Percentiles rank a stretch among this genome's conserved stretches.
phyloP scores from a whole-genome alignment of 2,888 invertebrate species.

The Xestia rhomboidea region DNA sequence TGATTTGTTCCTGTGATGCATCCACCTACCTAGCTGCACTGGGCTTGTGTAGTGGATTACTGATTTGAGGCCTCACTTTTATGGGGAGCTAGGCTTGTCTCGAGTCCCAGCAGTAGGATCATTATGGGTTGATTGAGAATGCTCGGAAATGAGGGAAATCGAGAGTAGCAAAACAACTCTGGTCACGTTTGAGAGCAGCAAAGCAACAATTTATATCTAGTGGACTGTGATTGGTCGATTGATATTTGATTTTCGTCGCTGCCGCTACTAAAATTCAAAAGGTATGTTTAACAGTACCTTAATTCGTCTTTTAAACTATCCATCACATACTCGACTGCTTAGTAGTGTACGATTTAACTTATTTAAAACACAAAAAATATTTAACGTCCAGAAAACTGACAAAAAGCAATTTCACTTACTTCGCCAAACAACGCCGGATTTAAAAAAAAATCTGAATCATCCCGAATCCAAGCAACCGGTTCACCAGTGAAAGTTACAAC shows the following conservation, averaged over 20 bases:
- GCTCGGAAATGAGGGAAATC: background rate
- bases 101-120: background rate
- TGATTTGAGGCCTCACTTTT: background rate
- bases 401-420: background rate
- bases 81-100: background rate
- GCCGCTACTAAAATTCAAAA: background rate
- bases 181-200: background rate
- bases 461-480: background rate
- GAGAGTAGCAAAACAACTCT: background rate
- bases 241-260: background rate
- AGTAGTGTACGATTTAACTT: background rate
- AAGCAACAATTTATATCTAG: background rate
- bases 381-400: background rate
- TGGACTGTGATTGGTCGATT: background rate
- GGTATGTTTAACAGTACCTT: background rate
- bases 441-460: background rate
- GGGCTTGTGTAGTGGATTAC: background rate
- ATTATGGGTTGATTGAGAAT: background rate
- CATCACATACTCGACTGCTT: background rate
- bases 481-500: background rate
- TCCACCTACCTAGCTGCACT: background rate
- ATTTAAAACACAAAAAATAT: background rate
- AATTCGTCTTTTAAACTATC: background rate
- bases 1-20: background rate
- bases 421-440: too few relatives aligned